phyloP scores from a whole-genome alignment of 2,888 invertebrate genomes.

The Julus scanicus region DNA sequence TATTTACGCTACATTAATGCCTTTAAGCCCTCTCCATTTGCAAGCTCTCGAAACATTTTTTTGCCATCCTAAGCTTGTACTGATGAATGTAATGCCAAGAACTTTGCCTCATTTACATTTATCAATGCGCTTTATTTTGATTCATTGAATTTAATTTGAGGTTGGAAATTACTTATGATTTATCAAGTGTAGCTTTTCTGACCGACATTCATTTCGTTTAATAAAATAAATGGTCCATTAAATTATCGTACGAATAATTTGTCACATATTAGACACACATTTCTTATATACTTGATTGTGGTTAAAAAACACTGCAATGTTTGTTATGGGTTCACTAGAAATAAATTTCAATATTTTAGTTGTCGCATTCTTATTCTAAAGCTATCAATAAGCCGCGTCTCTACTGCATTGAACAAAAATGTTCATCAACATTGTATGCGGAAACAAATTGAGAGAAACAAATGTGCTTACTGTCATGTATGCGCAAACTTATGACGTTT shows the following conservation, averaged over 20 bases:
- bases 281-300: not conserved
- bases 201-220: not conserved
- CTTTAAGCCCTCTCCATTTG: conserved; percentile 45
- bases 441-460: too few species aligned
- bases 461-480: too few species aligned
- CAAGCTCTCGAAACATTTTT: conserved; percentile 9
- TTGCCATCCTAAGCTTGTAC: not conserved
- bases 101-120: conserved; percentile 40
- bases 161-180: not conserved
- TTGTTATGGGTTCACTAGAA: too few species aligned
- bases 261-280: not conserved
- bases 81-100: conserved; percentile 39
- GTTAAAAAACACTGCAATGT: not conserved
- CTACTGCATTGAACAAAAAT: too few species aligned
- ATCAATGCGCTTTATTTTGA: conserved; percentile 24
- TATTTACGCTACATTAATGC: conserved; percentile 47
- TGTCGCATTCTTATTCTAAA: too few species aligned
- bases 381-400: too few species aligned
- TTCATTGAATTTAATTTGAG: conserved; percentile 31
- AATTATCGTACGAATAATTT: not conserved
- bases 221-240: not conserved
- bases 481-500: too few species aligned
- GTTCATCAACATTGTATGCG: too few species aligned
- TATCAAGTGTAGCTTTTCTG: not conserved
- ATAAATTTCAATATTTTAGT: too few species aligned